These are phyloP conservation scores for Drosophila busckii DNA, from an alignment of 1,140 invertebrate genomes.

Conservation along the genomic window DNA sequence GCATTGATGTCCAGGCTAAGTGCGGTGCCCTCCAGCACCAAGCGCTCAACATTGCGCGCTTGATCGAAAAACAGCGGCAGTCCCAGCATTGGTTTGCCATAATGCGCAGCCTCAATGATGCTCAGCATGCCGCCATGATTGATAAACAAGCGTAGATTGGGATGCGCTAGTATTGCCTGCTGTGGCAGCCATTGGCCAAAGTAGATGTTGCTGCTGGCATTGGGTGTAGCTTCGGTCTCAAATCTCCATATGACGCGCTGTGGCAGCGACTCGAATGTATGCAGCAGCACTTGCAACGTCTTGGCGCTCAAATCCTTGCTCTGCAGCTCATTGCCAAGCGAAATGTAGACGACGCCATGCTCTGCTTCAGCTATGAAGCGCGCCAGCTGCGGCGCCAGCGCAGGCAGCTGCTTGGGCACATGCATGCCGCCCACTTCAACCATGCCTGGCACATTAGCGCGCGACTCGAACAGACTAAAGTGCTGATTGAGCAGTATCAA, in stretches of 20 bases:
- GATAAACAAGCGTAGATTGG: constrained; percentile 85
- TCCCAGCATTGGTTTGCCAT: constrained; percentile 85
- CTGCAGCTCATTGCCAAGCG: constrained; percentile 82
- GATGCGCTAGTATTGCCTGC: constrained; percentile 85
- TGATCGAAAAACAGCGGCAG: constrained; percentile 85
- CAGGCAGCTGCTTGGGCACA: constrained; percentile 79
- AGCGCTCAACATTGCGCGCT: constrained; percentile 80
- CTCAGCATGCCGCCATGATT: constrained; percentile 86
- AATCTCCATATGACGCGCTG: constrained; percentile 85
- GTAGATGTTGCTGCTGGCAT: constrained; percentile 81
- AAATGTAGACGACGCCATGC: constrained; percentile 82
- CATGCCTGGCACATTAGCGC: constrained; percentile 52
- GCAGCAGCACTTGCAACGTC: constrained; percentile 80
- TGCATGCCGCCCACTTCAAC: constrained; percentile 61
- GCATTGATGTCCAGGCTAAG: constrained; percentile 44
- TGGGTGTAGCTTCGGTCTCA: constrained; percentile 80
- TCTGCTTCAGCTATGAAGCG: constrained; percentile 80
- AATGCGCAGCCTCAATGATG: constrained; percentile 84
- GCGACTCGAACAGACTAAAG: constrained; percentile 44
- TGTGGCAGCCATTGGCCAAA: constrained; percentile 85
- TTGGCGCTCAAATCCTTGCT: constrained; percentile 79
- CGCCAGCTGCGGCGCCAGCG: constrained; percentile 75
- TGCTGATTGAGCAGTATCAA: constrained; percentile 62
- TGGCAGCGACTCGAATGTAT: constrained; percentile 81
- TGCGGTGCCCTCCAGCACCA: constrained; percentile 78